A percentile compares a stretch with the other conserved stretches of the same genome.
Conservation (phyloP, 2,888 invertebrate species). For the Perizoma affinitatum region DNA sequence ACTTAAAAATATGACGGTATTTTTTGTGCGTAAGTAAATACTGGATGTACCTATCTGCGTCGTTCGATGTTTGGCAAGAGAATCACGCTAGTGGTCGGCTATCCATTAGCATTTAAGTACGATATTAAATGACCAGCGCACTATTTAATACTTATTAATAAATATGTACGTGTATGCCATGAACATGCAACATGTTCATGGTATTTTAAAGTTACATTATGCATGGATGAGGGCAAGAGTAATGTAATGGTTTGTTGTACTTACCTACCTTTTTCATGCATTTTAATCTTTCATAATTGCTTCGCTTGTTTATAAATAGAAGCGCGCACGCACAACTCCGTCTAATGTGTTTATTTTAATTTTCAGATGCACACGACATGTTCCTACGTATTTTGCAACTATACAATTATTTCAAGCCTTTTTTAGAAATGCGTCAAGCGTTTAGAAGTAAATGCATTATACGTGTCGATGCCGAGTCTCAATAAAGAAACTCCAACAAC, state of each 20-base stretch:
- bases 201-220: not conserved
- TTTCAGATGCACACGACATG: slow-evolving; percentile 4
- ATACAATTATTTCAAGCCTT: too few relatives aligned
- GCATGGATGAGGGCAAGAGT: not conserved
- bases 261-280: not conserved
- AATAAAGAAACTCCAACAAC: slow-evolving; percentile 17
- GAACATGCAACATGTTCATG: slow-evolving; percentile 1
- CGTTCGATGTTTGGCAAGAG: slow-evolving; percentile 22
- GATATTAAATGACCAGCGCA: slow-evolving; percentile 17
- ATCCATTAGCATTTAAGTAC: slow-evolving; percentile 18
- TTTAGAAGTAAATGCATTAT: not conserved
- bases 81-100: slow-evolving; percentile 9
- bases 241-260: not conserved
- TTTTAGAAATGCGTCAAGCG: not conserved
- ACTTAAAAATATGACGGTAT: too few relatives aligned
- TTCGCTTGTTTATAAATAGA: too few relatives aligned
- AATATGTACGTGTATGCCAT: too few relatives aligned
- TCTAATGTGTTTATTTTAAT: slow-evolving; percentile 1
- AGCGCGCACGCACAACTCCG: not conserved
- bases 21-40: too few relatives aligned
- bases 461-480: slow-evolving; percentile 2
- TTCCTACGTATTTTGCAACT: not conserved
- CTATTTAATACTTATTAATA: slow-evolving; percentile 7
- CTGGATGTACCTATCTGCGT: slow-evolving; percentile 2
- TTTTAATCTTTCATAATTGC: not conserved